phyloP scores from a whole-genome alignment of 2,888 invertebrate genomes.

The Thymelicus sylvestris region DNA sequence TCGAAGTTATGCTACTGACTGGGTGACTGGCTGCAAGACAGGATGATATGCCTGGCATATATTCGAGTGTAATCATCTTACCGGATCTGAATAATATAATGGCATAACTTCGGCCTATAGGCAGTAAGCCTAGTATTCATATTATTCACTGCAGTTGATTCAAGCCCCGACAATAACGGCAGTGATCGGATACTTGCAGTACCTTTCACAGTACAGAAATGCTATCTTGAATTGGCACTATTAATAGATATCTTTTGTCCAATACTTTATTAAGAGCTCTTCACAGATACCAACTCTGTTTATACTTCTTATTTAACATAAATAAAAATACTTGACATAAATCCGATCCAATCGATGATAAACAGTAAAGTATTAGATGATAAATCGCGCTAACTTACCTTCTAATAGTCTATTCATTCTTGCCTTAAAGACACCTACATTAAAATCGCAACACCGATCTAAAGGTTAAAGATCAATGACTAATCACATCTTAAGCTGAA shows the following conservation, averaged over 20 bases:
- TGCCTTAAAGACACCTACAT: background rate
- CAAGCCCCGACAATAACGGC: background rate
- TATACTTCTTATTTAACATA: no score
- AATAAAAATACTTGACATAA: no score
- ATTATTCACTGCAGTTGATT: background rate
- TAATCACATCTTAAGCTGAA: background rate
- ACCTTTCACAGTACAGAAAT: background rate
- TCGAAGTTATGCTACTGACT: conserved; percentile 53
- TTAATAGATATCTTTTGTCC: no score
- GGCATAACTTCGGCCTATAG: background rate
- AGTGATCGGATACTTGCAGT: background rate
- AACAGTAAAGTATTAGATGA: no score
- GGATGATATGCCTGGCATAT: conserved; percentile 3
- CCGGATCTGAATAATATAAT: background rate
- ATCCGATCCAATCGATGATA: no score
- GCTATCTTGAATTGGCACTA: background rate
- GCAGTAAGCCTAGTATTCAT: conserved; percentile 5
- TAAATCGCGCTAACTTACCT: no score
- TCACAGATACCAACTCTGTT: no score
- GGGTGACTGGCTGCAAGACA: conserved; percentile 40
- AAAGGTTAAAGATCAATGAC: background rate
- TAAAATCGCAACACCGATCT: background rate
- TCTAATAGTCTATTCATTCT: no score
- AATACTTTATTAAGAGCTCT: no score
- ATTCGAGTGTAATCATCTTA: background rate